Conservation (phyloP, 2,113 vertebrate species). For the Neodon shergylaensis region DNA sequence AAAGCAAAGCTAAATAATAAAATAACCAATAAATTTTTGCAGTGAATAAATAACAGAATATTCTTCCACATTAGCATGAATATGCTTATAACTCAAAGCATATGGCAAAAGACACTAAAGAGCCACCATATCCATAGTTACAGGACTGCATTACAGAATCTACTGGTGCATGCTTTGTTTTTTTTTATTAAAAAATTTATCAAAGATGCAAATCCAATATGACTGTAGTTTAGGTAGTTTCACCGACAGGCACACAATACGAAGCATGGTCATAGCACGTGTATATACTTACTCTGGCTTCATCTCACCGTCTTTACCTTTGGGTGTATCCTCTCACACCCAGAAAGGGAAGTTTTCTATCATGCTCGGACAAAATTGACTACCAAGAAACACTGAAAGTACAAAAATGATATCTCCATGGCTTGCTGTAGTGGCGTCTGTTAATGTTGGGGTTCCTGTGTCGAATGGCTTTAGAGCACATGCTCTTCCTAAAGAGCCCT, state of each 20-base stretch:
- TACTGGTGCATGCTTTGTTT: not conserved
- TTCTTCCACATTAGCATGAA: not conserved
- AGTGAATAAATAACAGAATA: not conserved
- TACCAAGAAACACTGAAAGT: not conserved
- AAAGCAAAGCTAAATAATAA: not conserved
- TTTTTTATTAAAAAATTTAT: not conserved
- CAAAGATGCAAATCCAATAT: not conserved
- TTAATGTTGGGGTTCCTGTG: not conserved
- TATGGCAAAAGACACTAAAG: not conserved
- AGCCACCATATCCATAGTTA: not conserved
- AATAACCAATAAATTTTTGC: not conserved
- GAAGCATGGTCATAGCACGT: not conserved
- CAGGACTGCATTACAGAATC: not conserved
- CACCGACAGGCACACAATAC: not conserved
- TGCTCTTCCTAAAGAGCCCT: not conserved
- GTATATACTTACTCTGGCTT: rapidly evolving
- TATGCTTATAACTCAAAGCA: not conserved
- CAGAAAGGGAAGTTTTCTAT: not conserved
- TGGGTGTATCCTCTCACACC: not conserved
- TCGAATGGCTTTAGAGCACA: not conserved
- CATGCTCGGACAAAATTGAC: not conserved
- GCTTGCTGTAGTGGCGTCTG: not conserved
- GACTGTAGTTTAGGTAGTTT: not conserved
- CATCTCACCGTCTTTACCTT: not conserved
- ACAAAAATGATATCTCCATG: not conserved